These are phyloP conservation scores for Campoletis raptor DNA, from an alignment of 2,888 invertebrate species.

Conservation along the genomic window DNA sequence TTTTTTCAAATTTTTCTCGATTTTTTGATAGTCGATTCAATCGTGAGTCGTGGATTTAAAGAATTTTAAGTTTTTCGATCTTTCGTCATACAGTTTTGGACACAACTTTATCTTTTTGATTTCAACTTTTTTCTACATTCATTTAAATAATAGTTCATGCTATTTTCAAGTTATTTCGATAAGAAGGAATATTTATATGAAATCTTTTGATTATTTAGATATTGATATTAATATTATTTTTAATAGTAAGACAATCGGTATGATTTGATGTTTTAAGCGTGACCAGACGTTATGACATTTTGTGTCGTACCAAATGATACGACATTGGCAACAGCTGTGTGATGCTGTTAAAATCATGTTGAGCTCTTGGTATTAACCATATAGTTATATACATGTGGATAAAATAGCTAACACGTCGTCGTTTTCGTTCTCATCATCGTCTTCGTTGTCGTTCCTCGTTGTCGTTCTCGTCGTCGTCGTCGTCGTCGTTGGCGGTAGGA, in stretches of 20 bases:
- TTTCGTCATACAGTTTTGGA: too few species aligned
- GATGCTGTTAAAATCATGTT: constrained; percentile 65
- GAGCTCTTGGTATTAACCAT: constrained; percentile 17
- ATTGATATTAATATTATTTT: neutral
- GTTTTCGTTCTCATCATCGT: constrained; percentile 53
- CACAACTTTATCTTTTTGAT: too few species aligned
- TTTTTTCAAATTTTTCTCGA: neutral
- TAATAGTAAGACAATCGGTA: neutral
- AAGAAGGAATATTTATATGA: too few species aligned
- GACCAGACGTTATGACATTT: neutral
- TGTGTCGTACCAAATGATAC: constrained; percentile 76
- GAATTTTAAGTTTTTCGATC: neutral
- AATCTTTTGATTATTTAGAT: neutral
- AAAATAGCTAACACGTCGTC: constrained; percentile 33
- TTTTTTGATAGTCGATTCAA: too few species aligned
- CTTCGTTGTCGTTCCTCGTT: constrained; percentile 47
- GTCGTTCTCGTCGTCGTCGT: constrained; percentile 45
- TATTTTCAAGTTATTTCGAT: too few species aligned
- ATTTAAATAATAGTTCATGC: too few species aligned
- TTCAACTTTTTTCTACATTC: too few species aligned
- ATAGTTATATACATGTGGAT: neutral
- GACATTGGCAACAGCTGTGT: constrained; percentile 75
- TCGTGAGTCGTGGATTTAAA: too few species aligned
- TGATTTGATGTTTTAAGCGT: neutral
- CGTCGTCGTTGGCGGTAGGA: constrained; percentile 52